Evolutionary conservation across 1,140 invertebrate genomes (phyloP).

Genomic region (Zelostemma sp.): DNA sequence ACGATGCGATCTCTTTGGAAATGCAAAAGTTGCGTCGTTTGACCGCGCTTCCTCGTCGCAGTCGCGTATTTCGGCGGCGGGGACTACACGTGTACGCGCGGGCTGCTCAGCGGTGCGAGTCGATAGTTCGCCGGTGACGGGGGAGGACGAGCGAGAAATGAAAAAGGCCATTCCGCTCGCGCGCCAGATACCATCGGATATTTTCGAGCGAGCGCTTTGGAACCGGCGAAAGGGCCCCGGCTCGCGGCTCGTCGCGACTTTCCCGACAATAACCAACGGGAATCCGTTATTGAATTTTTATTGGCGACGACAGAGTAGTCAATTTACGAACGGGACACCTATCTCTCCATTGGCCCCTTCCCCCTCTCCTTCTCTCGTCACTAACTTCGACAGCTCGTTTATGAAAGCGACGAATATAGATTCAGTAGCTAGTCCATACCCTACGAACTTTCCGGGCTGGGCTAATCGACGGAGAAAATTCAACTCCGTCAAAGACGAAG

Average conservation of each 20-base stretch:
- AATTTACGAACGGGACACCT: constrained; percentile 60
- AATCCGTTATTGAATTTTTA: constrained; percentile 64
- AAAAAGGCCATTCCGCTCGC: constrained; percentile 43
- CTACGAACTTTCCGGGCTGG: constrained; percentile 1
- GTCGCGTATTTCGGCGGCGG: constrained; percentile 12
- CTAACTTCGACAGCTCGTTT: constrained; percentile 57
- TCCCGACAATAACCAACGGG: constrained; percentile 52
- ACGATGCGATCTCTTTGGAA: constrained; percentile 24
- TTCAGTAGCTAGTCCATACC: constrained; percentile 10
- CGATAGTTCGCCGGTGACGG: constrained; percentile 30
- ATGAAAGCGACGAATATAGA: constrained; percentile 21
- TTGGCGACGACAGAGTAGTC: constrained; percentile 56
- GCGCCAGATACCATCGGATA: constrained; percentile 46
- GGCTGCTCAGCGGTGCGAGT: constrained; percentile 39
- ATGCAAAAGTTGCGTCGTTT: constrained; percentile 19
- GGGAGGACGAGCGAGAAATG: constrained; percentile 16
- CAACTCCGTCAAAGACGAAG: not conserved
- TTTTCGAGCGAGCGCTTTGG: constrained; percentile 47
- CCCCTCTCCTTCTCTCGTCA: constrained; percentile 20
- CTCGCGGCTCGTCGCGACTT: constrained; percentile 39
- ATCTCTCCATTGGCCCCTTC: constrained; percentile 19
- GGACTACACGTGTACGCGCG: constrained; percentile 28
- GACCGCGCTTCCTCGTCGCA: constrained; percentile 14
- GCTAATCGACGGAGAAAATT: not conserved
- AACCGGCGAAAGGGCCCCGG: constrained; percentile 38